Evolutionary conservation across 2,888 invertebrate species (phyloP).

Genomic region (Tetanocera ferruginea): DNA sequence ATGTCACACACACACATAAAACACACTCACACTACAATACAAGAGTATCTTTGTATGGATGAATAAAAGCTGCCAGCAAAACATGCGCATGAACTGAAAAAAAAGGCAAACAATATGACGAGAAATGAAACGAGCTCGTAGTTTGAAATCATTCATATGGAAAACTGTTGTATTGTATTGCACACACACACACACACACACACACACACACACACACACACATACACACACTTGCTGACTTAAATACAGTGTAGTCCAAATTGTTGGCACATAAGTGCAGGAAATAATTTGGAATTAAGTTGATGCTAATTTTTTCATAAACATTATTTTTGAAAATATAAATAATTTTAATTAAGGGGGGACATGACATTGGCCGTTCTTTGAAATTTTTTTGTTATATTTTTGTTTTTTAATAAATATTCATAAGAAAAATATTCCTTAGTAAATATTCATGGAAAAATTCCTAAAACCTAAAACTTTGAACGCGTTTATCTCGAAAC

Average conservation of each 20-base stretch:
- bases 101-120: neutral
- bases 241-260: neutral
- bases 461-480: too few relatives aligned
- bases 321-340: too few relatives aligned
- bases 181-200: neutral
- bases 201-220: neutral
- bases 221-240: too few relatives aligned
- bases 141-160: conserved; percentile 21
- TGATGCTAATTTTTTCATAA: too few relatives aligned
- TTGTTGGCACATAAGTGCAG: neutral
- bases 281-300: too few relatives aligned
- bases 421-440: too few relatives aligned
- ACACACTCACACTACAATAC: neutral
- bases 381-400: too few relatives aligned
- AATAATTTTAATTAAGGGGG: too few relatives aligned
- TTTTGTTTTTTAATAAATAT: too few relatives aligned
- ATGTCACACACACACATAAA: neutral
- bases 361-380: too few relatives aligned
- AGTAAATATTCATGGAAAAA: too few relatives aligned
- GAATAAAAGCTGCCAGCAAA: neutral
- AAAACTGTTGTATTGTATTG: conserved; percentile 21
- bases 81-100: neutral
- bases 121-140: conserved; percentile 15
- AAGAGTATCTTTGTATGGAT: neutral
- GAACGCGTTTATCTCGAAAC: too few relatives aligned